Evolutionary conservation across 2,888 invertebrate genomes (phyloP).

Genomic region (Halocaridina rubra): DNA sequence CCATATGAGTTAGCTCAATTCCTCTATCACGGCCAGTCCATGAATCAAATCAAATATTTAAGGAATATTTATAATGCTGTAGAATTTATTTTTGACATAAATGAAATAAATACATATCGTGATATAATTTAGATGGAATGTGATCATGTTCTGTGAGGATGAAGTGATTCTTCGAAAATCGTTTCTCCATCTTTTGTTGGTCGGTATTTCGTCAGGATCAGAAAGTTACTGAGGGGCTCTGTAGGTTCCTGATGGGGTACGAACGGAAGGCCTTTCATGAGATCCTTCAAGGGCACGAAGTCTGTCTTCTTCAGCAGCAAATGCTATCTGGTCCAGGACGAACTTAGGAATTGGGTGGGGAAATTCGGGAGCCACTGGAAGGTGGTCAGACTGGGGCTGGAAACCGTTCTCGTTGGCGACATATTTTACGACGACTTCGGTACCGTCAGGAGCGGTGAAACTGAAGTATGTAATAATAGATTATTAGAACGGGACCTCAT

Average conservation of each 20-base stretch:
- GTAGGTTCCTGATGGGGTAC: neutral
- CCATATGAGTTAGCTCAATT: too few species aligned
- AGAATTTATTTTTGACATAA: too few species aligned
- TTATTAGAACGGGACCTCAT: neutral
- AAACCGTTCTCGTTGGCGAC: slow-evolving; percentile 47
- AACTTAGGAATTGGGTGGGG: slow-evolving; percentile 41
- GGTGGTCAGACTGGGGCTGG: slow-evolving; percentile 37
- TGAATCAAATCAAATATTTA: too few species aligned
- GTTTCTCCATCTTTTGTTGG: too few species aligned
- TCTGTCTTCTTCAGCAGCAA: slow-evolving; percentile 27
- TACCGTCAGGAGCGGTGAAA: slow-evolving; percentile 58
- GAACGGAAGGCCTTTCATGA: too few species aligned
- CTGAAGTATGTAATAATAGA: slow-evolving; percentile 1
- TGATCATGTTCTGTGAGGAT: too few species aligned
- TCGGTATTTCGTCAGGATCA: too few species aligned
- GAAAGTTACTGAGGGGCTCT: neutral
- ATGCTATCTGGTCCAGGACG: slow-evolving; percentile 25
- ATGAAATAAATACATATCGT: too few species aligned
- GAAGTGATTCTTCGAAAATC: too few species aligned
- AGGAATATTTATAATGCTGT: too few species aligned
- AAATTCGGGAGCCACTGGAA: slow-evolving; percentile 46
- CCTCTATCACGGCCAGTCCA: too few species aligned
- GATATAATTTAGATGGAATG: too few species aligned
- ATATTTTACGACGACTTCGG: slow-evolving; percentile 44
- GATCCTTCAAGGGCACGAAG: neutral